These are phyloP conservation scores for Nephrotoma guestfalica DNA, from an alignment of 2,888 invertebrate species.

Conservation along the genomic window DNA sequence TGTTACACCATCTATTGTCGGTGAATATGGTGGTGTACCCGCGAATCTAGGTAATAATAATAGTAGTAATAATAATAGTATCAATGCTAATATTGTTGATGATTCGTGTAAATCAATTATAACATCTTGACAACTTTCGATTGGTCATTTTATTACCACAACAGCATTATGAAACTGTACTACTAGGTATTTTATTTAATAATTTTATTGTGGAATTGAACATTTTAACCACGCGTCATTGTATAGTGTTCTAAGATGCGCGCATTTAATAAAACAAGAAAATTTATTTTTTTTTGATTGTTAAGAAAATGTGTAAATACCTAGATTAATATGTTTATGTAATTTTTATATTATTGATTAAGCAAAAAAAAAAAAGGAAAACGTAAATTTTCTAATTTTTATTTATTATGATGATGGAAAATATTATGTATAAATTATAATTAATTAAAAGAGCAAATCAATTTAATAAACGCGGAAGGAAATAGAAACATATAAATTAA, in stretches of 20 bases:
- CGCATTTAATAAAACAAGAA: background rate
- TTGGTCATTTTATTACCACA: slow-evolving; percentile 10
- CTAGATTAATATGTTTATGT: background rate
- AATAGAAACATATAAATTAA: background rate
- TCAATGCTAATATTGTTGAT: slow-evolving; percentile 33
- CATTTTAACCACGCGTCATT: background rate
- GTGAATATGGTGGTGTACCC: slow-evolving; percentile 8
- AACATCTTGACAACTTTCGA: slow-evolving; percentile 31
- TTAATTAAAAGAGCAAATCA: background rate
- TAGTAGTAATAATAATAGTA: slow-evolving; percentile 14
- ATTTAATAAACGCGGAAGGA: background rate
- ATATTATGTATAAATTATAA: background rate
- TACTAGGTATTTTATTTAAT: background rate
- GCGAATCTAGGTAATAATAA: background rate
- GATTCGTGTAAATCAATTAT: slow-evolving; percentile 40
- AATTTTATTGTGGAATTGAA: background rate
- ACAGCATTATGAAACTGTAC: background rate
- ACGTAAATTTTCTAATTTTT: background rate
- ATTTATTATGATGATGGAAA: background rate
- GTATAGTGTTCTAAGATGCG: background rate
- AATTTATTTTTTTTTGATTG: background rate
- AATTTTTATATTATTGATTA: background rate
- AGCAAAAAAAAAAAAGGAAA: background rate
- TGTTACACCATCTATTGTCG: background rate
- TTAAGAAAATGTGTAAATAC: background rate